Evolutionary conservation across 2,113 vertebrate species (phyloP), one percentile per base, ranked within the genome.

Genomic region (Neoarius graeffei): DNA sequence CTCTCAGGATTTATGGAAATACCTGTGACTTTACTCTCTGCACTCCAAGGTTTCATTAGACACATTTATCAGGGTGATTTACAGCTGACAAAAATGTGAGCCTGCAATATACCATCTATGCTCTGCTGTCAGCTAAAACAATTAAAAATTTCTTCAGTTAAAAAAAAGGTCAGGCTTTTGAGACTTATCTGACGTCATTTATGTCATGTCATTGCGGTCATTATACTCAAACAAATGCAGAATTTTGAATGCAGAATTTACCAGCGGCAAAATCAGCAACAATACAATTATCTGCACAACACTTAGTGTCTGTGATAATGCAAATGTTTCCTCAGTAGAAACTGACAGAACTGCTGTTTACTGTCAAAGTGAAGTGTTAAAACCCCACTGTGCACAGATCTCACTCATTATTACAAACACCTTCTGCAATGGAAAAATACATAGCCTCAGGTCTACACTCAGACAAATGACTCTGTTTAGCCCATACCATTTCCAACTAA

Each of bases 351-450:
- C n/a, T 4, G 30, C 67, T 85, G 85, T 66, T 50, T 77, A 81
- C 67, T 59, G 50, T 81, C 83, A 85, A 15, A 52, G 14, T 54
- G 35, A 52, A 48, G 56, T 81, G 56, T 64, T 62, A 42, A 76
- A 76, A 83, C 52, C n/a, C 59, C 69, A 73, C 52, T 77, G n/a
- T 84, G 59, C 73, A 42, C 81, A 84, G 85, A n/a, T 69, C 76
- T 87, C 54, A 87, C 88, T 59, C 82, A 67, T 25, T 79, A 62
- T 59, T 79, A 48, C 85, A 54, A 30, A 69, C 23, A 54, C 25
- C 62, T 54, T 54, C 66, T 88, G 90, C 87, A 35, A 83, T 91
- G 90, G 89, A 91, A 91, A 91, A 92, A 91, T 52, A 42, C 25
- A 84, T 20, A 54, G 35, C 64, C 20, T 76, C 35, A n/a, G 84